Evolutionary conservation across 2,797 vertebrate species (phyloP).

Genomic region (Pelodytes ibericus): DNA sequence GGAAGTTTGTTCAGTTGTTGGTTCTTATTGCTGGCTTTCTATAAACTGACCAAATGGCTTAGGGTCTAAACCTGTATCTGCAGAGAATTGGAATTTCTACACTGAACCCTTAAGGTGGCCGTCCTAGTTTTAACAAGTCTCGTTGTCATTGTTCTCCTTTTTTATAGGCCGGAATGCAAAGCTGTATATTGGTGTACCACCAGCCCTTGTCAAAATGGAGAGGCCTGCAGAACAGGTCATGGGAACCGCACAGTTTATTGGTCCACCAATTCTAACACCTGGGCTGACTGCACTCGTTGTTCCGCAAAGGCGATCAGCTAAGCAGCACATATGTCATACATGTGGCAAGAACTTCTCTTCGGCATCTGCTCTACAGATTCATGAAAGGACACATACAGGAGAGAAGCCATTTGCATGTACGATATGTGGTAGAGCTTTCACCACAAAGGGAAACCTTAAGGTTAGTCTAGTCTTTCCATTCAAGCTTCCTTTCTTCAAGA

Average conservation of each 20-base stretch:
- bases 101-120: too few species aligned
- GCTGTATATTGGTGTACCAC: conserved; percentile 80
- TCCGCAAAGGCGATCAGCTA: conserved; percentile 83
- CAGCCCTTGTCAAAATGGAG: conserved; percentile 87
- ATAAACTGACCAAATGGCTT: too few species aligned
- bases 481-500: too few species aligned
- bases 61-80: too few species aligned
- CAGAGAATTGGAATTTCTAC: too few species aligned
- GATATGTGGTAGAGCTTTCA: conserved; percentile 93
- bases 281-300: conserved; percentile 67
- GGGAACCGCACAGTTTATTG: conserved; percentile 78
- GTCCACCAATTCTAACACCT: conserved; percentile 75
- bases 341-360: conserved; percentile 98
- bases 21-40: too few species aligned
- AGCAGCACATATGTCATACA: conserved; percentile 86
- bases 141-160: not conserved
- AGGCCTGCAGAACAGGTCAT: conserved; percentile 84
- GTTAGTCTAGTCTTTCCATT: conserved; percentile 66
- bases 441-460: conserved; percentile 98
- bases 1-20: too few species aligned
- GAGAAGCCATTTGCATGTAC: conserved; percentile 98
- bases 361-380: conserved; percentile 95
- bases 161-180: conserved; percentile 76
- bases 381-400: conserved; percentile 94
- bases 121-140: too few species aligned